These are phyloP conservation scores for Champsocephalus gunnari DNA, from an alignment of 2,797 vertebrate genomes.

Conservation along the genomic window DNA sequence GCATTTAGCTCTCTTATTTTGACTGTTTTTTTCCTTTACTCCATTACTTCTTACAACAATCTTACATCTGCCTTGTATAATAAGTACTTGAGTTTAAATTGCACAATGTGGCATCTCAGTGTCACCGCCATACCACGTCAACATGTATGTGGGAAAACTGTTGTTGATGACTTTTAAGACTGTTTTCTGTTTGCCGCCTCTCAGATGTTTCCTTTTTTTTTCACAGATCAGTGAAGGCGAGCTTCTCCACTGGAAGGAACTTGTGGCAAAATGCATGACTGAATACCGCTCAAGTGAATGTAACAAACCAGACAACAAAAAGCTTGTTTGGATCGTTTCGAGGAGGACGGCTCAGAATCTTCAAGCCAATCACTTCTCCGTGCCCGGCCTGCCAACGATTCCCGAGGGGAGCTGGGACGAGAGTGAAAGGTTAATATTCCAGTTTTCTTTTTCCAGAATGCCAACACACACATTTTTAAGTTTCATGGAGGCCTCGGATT, in stretches of 20 bases:
- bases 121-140: not conserved
- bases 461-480: not conserved
- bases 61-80: not conserved
- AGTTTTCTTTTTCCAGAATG: not conserved
- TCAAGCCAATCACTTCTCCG: slow-evolving; percentile 92
- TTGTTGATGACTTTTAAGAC: slow-evolving; percentile 11
- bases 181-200: slow-evolving; percentile 26
- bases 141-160: not conserved
- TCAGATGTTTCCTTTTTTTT: slow-evolving; percentile 47
- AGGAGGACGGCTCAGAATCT: slow-evolving; percentile 93
- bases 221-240: slow-evolving; percentile 90
- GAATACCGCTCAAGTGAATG: slow-evolving; percentile 94
- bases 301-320: slow-evolving; percentile 95
- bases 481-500: not conserved
- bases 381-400: slow-evolving; percentile 94
- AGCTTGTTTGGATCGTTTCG: slow-evolving; percentile 96
- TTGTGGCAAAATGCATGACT: slow-evolving; percentile 93
- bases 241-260: slow-evolving; percentile 91
- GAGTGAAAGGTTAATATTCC: slow-evolving; percentile 87
- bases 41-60: not conserved
- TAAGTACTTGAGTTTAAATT: slow-evolving; percentile 1
- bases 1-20: not conserved
- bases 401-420: slow-evolving; percentile 91
- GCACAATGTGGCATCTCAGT: not conserved
- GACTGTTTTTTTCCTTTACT: not conserved